Conservation (phyloP, 2,888 invertebrate genomes). For the Acanthoscelides obtectus region DNA sequence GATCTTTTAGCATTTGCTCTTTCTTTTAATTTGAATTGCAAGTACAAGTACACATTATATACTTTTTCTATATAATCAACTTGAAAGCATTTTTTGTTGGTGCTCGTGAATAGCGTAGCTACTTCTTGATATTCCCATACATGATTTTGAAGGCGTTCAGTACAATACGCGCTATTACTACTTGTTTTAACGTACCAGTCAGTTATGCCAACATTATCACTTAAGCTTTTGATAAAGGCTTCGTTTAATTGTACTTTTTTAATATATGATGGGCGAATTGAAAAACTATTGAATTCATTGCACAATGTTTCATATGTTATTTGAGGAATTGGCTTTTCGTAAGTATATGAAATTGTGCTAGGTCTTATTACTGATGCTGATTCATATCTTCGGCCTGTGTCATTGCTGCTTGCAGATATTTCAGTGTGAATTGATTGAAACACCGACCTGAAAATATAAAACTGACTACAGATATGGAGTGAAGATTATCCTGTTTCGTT, state of each 20-base stretch:
- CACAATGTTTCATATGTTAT: neutral
- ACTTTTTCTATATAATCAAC: constrained; percentile 13
- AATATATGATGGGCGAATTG: neutral
- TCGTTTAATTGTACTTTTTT: neutral
- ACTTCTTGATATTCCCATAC: constrained; percentile 1
- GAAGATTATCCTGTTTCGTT: too few species aligned
- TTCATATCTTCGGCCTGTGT: neutral
- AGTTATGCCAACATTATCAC: neutral
- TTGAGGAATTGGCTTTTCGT: neutral
- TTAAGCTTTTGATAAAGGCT: neutral
- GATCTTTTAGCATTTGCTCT: neutral
- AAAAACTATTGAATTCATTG: neutral
- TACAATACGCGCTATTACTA: neutral
- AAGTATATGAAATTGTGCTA: neutral
- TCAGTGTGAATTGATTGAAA: neutral
- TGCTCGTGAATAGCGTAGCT: constrained; percentile 1
- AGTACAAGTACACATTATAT: constrained; percentile 13
- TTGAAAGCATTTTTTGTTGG: constrained; percentile 6
- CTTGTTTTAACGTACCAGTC: constrained; percentile 1
- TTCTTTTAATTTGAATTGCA: constrained; percentile 13
- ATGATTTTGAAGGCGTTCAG: constrained; percentile 2
- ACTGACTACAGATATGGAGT: neutral
- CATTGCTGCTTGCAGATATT: neutral
- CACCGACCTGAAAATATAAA: neutral
- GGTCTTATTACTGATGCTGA: neutral